Percentiles rank a stretch among this genome's conserved stretches.
phyloP scores from a whole-genome alignment of 2,888 invertebrate genomes.

The Synanthedon formicaeformis region DNA sequence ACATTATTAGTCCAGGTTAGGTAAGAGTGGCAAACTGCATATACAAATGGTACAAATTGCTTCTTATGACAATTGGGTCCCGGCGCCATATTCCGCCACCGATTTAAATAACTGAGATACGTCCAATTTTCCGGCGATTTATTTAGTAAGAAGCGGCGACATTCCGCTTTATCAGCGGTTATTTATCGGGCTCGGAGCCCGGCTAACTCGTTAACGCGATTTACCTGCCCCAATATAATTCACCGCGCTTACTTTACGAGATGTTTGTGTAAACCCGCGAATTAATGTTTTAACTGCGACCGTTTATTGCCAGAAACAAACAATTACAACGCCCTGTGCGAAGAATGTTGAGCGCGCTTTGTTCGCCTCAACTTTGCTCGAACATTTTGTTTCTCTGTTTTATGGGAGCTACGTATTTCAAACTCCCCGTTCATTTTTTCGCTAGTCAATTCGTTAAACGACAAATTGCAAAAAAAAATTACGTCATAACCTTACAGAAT shows the following conservation, averaged over 20 bases:
- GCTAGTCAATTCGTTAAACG: too few species aligned
- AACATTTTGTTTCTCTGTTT: too few species aligned
- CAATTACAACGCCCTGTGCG: neutral
- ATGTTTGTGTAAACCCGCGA: conserved; percentile 35
- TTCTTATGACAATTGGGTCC: too few species aligned
- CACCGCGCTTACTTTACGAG: conserved; percentile 35
- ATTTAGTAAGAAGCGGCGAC: conserved; percentile 23
- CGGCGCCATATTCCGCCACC: conserved; percentile 14
- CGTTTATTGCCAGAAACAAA: conserved; percentile 1
- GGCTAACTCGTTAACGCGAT: conserved; percentile 44
- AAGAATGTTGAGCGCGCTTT: neutral
- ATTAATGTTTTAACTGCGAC: conserved; percentile 24
- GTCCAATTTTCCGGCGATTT: conserved; percentile 17
- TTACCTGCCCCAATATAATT: conserved; percentile 44
- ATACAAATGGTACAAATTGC: too few species aligned
- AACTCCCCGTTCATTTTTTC: too few species aligned
- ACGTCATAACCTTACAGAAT: too few species aligned
- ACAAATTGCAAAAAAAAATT: too few species aligned
- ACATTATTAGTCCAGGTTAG: too few species aligned
- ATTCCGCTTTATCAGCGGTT: conserved; percentile 37
- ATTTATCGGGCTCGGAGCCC: conserved; percentile 29
- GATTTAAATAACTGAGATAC: conserved; percentile 10
- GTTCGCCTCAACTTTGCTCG: neutral
- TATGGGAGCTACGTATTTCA: too few species aligned
- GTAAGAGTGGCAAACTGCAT: too few species aligned